Base-by-base conservation (phyloP, 2,888 invertebrate genomes). In the Agrotis clavis region DNA sequence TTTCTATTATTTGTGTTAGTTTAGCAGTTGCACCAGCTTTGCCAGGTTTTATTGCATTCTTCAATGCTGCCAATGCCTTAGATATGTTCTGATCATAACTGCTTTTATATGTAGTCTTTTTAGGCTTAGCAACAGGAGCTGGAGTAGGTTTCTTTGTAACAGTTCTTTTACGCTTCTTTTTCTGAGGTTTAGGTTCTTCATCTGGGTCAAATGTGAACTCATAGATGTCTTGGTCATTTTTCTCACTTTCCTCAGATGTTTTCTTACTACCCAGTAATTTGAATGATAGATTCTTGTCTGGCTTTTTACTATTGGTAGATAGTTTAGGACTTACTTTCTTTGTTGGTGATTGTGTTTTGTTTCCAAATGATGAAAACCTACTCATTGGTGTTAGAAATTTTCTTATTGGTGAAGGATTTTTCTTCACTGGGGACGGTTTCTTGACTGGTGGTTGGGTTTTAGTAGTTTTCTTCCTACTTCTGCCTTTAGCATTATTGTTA, bases 181-280 rank as follows among this genome's bases (percentile, higher is more conserved):
- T 96, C 61, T 90, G 89, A 21, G 92, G 92, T 66, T 90, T 84
- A 16, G 96, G 96, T 87, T 96, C 96, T 61, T 96, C 95, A 76
- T 89, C 89, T 0, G 96, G 96, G 78, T 96, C 95, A 90, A 89
- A 96, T 21, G 96, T 96, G 68, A 96, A 96, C 81, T 96, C 96
- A 86, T 96, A 96, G 4, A 96, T 86, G 87, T 96, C 95, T 70
- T 91, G 74, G 60, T 91, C 89, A 74, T 90, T 90, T 19, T 65
- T 66, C 13, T 87, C 86, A 72, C 85, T 84, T 74, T 90, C 86
- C 64, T 89, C 89, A 1, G 84, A 53, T 16, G 83, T 89, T 72
- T 89, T 80, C 19, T 81, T 91, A 4, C 92, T 89, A 66, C 93
- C 93, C 65, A 94, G 87, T 19, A 94, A 81, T 87, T 87, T 90